Conservation (phyloP, 2,888 invertebrate species). For the Cancer borealis region DNA sequence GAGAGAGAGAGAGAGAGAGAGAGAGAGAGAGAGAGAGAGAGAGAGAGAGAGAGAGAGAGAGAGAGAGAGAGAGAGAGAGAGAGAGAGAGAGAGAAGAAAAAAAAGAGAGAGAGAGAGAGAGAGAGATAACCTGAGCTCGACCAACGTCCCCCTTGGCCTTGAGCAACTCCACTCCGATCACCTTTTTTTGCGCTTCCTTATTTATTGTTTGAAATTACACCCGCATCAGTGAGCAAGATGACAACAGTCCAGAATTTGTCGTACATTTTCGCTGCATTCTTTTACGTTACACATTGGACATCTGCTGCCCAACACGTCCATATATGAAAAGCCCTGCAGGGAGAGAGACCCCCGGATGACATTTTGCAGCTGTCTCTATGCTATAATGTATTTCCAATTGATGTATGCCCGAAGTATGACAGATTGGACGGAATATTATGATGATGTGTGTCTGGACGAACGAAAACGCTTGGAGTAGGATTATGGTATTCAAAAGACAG, state of each 20-base stretch:
- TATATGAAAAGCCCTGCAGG: neutral
- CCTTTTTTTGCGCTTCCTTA: conserved; percentile 58
- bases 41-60: conserved; percentile 7
- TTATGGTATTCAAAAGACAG: conserved; percentile 43
- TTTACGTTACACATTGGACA: conserved; percentile 34
- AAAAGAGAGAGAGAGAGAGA: neutral
- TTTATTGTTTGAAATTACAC: conserved; percentile 68
- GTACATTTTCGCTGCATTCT: conserved; percentile 41
- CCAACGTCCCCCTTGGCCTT: conserved; percentile 52
- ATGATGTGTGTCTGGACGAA: neutral
- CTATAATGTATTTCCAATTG: neutral
- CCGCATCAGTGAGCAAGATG: conserved; percentile 65
- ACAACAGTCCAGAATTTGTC: conserved; percentile 60
- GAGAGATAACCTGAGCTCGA: neutral
- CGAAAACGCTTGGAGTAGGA: conserved; percentile 2
- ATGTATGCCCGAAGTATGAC: neutral
- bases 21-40: conserved; percentile 23
- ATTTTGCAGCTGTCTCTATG: neutral
- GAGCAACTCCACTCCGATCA: conserved; percentile 63
- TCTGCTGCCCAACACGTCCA: neutral
- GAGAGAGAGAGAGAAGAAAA: conserved; percentile 21
- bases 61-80: conserved; percentile 4
- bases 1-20: conserved; percentile 20
- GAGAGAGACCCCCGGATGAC: neutral
- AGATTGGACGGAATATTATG: neutral